Evolutionary conservation across 2,797 vertebrate genomes (phyloP), one percentile per base, ranked within the genome.

Genomic region (Crenichthys baileyi): DNA sequence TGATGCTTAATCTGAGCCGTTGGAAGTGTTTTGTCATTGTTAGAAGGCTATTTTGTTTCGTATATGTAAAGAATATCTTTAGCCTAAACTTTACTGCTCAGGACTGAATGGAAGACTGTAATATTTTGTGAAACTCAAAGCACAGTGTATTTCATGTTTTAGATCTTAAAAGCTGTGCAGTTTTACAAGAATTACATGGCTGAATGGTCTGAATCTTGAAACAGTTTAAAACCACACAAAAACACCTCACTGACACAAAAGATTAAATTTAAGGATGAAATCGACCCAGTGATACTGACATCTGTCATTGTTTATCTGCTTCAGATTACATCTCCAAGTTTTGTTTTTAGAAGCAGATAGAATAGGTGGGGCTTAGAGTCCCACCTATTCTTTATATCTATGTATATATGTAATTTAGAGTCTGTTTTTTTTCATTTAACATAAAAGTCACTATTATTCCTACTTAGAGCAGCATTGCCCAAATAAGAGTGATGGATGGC

Each of bases 1-100:
- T 89, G 85, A 85, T 85, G 75, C 60, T 80, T 76, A 79, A 68
- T 84, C 70, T 80, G 72, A 86, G 77, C 80, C 85, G 77, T 72
- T 74, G 79, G 58, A 24, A 50, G 50, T 76, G 65, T 76, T 58
- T 51, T 71, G 73, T 80, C 80, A 46, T 7, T 79, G 67, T 83
- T 78, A 65, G 58, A 56, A 15, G 55, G 60, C 58, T 46, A 71
- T 60, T 81, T 75, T 79, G 67, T 72, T 81, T 73, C 77, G 73
- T 48, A 29, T 68, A n/a, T 29, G 73, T 77, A 76, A 85, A 15
- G 0, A 50, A 9, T 46, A 55, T 70, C 53, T 46, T 8, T 18
- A 72, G 73, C 56, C 70, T 44, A 82, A 53, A 71, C 2, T 73
- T 58, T 78, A 72, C 72, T 76, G 70, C 70, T 88, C 76, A 79